Evolutionary conservation across 2,797 vertebrate genomes (phyloP).

Genomic region (Falco rusticolus): DNA sequence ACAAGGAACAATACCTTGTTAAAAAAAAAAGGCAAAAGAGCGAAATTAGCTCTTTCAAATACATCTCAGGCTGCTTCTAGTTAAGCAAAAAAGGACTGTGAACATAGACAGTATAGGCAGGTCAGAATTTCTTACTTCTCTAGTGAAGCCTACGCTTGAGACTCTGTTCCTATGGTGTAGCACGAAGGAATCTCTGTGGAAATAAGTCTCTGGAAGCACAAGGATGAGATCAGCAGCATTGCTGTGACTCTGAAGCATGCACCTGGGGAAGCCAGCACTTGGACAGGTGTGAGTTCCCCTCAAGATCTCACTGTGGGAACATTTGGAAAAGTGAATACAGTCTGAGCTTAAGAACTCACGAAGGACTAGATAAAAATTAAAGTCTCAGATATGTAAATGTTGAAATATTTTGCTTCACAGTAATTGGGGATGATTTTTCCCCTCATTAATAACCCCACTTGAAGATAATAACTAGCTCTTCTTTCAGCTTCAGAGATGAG

Average conservation of each 20-base stretch:
- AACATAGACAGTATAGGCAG: neutral
- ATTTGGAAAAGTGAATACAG: neutral
- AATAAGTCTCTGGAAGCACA: neutral
- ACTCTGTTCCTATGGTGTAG: neutral
- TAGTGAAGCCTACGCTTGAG: neutral
- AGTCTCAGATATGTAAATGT: conserved; percentile 61
- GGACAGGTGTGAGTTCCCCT: neutral
- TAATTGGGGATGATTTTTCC: conserved; percentile 65
- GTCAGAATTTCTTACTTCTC: neutral
- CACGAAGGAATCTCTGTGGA: neutral
- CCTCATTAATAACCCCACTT: conserved; percentile 67
- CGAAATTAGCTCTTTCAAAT: neutral
- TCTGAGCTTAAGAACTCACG: neutral
- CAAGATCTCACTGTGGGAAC: accelerated
- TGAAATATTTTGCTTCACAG: conserved; percentile 63
- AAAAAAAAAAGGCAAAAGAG: neutral
- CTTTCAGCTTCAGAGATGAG: conserved; percentile 52
- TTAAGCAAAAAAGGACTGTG: neutral
- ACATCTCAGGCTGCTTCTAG: neutral
- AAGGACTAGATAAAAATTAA: conserved; percentile 47
- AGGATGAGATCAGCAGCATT: neutral
- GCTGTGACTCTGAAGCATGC: neutral
- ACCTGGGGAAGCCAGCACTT: neutral
- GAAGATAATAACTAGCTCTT: conserved; percentile 69
- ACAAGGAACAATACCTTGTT: neutral